Evolutionary conservation across 2,888 invertebrate genomes (phyloP).

Genomic region (Proisotoma minuta): DNA sequence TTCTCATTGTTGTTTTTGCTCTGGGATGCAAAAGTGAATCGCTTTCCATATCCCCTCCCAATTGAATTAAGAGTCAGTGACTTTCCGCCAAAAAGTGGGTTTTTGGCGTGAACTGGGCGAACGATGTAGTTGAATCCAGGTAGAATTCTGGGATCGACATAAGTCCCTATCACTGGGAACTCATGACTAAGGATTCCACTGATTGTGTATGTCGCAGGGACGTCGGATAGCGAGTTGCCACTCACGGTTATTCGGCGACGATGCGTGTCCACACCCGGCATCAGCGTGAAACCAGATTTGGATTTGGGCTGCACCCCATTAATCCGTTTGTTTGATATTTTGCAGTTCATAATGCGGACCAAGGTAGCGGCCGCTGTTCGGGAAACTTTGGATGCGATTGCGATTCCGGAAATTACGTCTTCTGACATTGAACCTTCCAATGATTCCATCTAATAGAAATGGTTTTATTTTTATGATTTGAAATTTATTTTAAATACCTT

Average conservation of each 20-base stretch:
- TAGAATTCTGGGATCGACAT: slow-evolving; percentile 65
- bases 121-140: slow-evolving; percentile 70
- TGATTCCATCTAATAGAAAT: slow-evolving; percentile 31
- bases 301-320: slow-evolving; percentile 16
- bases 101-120: slow-evolving; percentile 61
- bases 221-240: slow-evolving; percentile 61
- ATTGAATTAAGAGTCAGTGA: slow-evolving; percentile 61
- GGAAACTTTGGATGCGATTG: slow-evolving; percentile 58
- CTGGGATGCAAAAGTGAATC: slow-evolving; percentile 65
- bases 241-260: slow-evolving; percentile 61
- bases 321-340: slow-evolving; percentile 10
- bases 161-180: slow-evolving; percentile 68
- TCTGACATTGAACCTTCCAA: slow-evolving; percentile 29
- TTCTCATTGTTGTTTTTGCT: slow-evolving; percentile 53
- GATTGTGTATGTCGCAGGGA: slow-evolving; percentile 64
- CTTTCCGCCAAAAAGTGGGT: slow-evolving; percentile 63
- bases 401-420: slow-evolving; percentile 51
- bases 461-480: no score
- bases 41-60: slow-evolving; percentile 72
- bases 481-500: no score
- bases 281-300: slow-evolving; percentile 58
- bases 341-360: slow-evolving; percentile 44
- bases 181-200: slow-evolving; percentile 64
- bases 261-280: slow-evolving; percentile 62
- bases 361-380: slow-evolving; percentile 53